Conservation (phyloP, 2,888 invertebrate genomes). For the Andricus quercusramuli region DNA sequence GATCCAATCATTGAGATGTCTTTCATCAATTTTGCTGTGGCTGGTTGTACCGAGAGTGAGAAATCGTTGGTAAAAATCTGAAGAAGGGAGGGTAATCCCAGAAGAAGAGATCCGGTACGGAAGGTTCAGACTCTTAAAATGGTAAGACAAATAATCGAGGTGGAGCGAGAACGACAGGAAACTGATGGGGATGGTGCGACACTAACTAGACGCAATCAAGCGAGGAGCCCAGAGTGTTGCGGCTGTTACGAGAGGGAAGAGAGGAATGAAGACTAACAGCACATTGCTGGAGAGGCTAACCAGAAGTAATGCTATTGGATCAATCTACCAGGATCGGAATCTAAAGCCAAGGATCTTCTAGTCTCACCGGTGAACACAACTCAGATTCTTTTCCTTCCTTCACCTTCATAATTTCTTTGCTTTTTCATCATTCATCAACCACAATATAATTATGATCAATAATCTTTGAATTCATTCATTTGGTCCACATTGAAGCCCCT, state of each 20-base stretch:
- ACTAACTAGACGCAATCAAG: slow-evolving; percentile 78
- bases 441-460: too few species aligned
- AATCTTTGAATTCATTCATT: too few species aligned
- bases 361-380: neutral
- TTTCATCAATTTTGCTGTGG: neutral
- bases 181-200: slow-evolving; percentile 74
- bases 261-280: slow-evolving; percentile 77
- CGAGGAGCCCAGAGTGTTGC: slow-evolving; percentile 70
- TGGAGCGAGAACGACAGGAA: slow-evolving; percentile 67
- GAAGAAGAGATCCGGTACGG: neutral
- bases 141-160: slow-evolving; percentile 75
- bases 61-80: neutral
- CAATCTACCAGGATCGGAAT: slow-evolving; percentile 69
- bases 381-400: neutral
- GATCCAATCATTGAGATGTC: neutral
- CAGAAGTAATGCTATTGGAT: slow-evolving; percentile 77
- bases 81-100: slow-evolving; percentile 12
- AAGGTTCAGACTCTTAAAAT: slow-evolving; percentile 68
- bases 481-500: too few species aligned
- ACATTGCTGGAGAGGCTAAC: slow-evolving; percentile 76
- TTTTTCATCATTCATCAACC: neutral
- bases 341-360: slow-evolving; percentile 7
- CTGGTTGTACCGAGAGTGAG: neutral
- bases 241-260: slow-evolving; percentile 65
- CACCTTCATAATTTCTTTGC: neutral